phyloP scores from a whole-genome alignment of 2,113 vertebrate species.

The Brienomyrus brachyistius region DNA sequence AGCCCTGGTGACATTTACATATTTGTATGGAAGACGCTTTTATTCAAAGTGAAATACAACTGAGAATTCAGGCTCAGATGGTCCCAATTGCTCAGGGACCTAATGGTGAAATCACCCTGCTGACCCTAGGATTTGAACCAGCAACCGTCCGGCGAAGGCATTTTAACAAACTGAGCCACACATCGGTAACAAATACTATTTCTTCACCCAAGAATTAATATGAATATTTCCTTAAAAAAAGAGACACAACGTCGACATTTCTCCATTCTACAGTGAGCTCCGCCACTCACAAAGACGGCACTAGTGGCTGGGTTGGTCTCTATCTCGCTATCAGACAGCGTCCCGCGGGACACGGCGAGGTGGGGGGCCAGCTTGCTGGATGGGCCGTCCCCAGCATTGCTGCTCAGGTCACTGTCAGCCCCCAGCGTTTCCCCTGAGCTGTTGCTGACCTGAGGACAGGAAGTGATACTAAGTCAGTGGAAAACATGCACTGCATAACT shows the following conservation, averaged over 20 bases:
- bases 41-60: neutral
- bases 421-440: constrained; percentile 94
- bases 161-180: neutral
- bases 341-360: constrained; percentile 75
- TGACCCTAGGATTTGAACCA: neutral
- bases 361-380: constrained; percentile 66
- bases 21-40: neutral
- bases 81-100: neutral
- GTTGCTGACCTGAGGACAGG: constrained; percentile 76
- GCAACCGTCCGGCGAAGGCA: neutral
- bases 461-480: neutral
- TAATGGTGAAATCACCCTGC: neutral
- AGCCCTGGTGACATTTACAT: neutral
- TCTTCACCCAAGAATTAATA: neutral
- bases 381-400: constrained; percentile 80
- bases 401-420: constrained; percentile 94
- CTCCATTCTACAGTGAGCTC: neutral
- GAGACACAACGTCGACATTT: neutral
- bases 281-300: constrained; percentile 80
- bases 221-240: neutral
- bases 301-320: constrained; percentile 93
- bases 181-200: neutral
- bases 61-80: neutral
- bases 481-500: neutral
- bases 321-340: constrained; percentile 94